phyloP scores from a whole-genome alignment of 2,113 vertebrate species.

The Sturnira hondurensis region DNA sequence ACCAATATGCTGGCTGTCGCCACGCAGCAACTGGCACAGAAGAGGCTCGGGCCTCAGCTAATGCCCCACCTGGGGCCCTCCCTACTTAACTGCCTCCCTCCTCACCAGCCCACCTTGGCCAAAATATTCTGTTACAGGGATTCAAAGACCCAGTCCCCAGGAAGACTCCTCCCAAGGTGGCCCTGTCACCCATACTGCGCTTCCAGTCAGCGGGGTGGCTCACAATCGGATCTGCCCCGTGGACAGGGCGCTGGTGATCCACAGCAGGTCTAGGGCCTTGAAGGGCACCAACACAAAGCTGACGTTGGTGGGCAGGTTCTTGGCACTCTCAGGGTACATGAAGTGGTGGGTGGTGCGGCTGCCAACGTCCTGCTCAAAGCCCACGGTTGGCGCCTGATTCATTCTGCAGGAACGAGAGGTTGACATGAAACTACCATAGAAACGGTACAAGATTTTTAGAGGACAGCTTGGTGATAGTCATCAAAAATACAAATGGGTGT shows the following conservation, averaged over 20 bases:
- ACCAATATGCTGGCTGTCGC: background rate
- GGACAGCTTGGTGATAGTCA: background rate
- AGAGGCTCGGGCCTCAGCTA: background rate
- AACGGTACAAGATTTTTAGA: background rate
- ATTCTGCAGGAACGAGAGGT: constrained; percentile 83
- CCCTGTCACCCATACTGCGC: background rate
- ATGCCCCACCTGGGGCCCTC: background rate
- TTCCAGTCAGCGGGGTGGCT: constrained; percentile 59
- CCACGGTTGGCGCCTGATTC: constrained; percentile 96
- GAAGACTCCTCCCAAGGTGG: background rate
- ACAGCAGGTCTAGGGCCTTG: constrained; percentile 97
- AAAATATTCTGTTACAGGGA: background rate
- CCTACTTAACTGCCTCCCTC: background rate
- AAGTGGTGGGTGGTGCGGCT: constrained; percentile 96
- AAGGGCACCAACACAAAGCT: constrained; percentile 98
- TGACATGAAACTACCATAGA: background rate
- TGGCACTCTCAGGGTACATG: constrained; percentile 99
- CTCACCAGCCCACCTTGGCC: background rate
- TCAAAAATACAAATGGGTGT: background rate
- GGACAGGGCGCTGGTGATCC: constrained; percentile 97
- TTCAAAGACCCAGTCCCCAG: background rate
- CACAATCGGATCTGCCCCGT: constrained; percentile 97
- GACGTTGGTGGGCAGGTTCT: constrained; percentile 94
- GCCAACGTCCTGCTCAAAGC: constrained; percentile 95
- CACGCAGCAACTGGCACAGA: background rate